Percentiles rank a stretch among this genome's conserved stretches.
These are phyloP conservation scores for Daphoenositta chrysoptera DNA, from an alignment of 2,113 vertebrate genomes.

Conservation along the genomic window DNA sequence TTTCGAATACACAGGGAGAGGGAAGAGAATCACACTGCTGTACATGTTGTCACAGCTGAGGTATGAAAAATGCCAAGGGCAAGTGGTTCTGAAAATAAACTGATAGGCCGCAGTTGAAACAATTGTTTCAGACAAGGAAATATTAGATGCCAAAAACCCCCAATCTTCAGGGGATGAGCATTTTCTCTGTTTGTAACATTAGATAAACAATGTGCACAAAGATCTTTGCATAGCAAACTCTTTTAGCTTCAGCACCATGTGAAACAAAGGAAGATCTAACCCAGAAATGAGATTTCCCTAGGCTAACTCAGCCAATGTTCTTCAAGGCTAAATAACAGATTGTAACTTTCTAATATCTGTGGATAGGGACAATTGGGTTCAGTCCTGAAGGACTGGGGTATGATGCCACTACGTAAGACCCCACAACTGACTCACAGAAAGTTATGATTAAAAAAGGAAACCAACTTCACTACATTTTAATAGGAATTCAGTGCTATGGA, in stretches of 20 bases:
- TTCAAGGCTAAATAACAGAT: not conserved
- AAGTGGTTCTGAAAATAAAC: not conserved
- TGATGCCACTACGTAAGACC: not conserved
- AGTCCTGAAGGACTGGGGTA: not conserved
- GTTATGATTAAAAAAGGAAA: not conserved
- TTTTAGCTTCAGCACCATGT: not conserved
- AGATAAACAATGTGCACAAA: not conserved
- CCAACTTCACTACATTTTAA: not conserved
- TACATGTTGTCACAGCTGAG: not conserved
- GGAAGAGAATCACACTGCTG: not conserved
- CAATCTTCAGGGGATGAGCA: not conserved
- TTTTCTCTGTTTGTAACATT: not conserved
- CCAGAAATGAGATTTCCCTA: not conserved
- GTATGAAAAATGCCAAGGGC: not conserved
- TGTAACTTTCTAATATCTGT: not conserved
- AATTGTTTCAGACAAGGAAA: not conserved
- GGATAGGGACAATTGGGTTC: not conserved
- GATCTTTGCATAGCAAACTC: not conserved
- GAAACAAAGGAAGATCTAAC: not conserved
- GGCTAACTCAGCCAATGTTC: not conserved
- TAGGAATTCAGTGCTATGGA: not conserved
- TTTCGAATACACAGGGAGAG: not conserved
- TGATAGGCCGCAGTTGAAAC: not conserved
- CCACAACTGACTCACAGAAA: not conserved
- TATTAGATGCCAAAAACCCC: not conserved